Evolutionary conservation across 1,140 invertebrate species (phyloP).

Genomic region (Megalonaias nervosa): DNA sequence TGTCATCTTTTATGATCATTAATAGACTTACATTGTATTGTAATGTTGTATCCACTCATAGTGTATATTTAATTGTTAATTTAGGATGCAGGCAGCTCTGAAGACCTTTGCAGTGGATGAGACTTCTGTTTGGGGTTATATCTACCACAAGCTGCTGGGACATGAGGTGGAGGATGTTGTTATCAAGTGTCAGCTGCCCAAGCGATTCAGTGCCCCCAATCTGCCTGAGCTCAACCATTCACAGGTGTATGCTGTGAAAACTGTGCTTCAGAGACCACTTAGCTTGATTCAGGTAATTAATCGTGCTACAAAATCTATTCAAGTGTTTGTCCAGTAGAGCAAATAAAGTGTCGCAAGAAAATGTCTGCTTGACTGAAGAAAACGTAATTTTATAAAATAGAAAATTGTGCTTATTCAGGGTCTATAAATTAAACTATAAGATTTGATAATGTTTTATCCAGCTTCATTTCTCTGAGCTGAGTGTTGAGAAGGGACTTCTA

Average conservation of each 20-base stretch:
- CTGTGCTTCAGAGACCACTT: slow-evolving; percentile 96
- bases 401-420: too few relatives aligned
- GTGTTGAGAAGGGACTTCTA: too few relatives aligned
- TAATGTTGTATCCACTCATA: too few relatives aligned
- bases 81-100: slow-evolving; percentile 95
- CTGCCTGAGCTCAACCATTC: slow-evolving; percentile 98
- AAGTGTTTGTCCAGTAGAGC: too few relatives aligned
- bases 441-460: too few relatives aligned
- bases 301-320: background rate
- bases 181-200: slow-evolving; percentile 86
- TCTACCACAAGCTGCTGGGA: slow-evolving; percentile 96
- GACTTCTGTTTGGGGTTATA: slow-evolving; percentile 95
- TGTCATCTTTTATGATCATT: background rate
- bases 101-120: slow-evolving; percentile 98
- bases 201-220: slow-evolving; percentile 97
- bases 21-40: too few relatives aligned
- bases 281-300: slow-evolving; percentile 91
- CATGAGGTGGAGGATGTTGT: slow-evolving; percentile 98
- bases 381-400: too few relatives aligned
- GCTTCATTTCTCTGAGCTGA: too few relatives aligned
- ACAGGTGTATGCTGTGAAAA: slow-evolving; percentile 99
- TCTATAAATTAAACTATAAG: too few relatives aligned
- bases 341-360: too few relatives aligned
- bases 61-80: slow-evolving; percentile 5
- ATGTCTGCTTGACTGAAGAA: too few relatives aligned